Evolutionary conservation across 2,797 vertebrate species (phyloP).

Genomic region (Oreochromis grahami): DNA sequence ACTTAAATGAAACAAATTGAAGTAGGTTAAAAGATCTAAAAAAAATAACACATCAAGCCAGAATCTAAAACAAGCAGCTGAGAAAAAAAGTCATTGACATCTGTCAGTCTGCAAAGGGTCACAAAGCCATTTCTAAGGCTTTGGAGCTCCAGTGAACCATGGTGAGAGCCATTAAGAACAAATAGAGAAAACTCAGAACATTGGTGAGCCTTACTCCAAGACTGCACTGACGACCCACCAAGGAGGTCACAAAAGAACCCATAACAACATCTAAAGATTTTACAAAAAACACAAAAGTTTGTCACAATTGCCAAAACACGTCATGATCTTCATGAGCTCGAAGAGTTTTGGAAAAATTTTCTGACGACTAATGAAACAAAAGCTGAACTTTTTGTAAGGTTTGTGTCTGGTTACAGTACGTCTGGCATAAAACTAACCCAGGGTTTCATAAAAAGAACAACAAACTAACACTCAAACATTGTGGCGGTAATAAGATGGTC

Average conservation of each 20-base stretch:
- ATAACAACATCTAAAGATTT: background rate
- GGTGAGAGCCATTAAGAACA: background rate
- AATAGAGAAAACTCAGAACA: background rate
- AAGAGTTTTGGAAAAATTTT: background rate
- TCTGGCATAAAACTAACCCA: background rate
- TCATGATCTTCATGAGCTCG: background rate
- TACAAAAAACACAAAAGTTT: background rate
- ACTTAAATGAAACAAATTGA: background rate
- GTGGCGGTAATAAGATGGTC: background rate
- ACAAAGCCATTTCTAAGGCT: background rate
- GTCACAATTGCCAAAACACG: background rate
- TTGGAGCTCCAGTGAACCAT: background rate
- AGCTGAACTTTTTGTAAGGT: background rate
- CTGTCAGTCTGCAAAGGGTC: background rate
- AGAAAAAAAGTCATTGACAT: background rate
- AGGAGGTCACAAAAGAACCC: background rate
- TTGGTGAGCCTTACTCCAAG: background rate
- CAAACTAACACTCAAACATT: background rate
- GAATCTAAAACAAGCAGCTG: background rate
- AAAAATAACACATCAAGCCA: background rate
- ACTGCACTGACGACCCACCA: background rate
- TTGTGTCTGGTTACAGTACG: background rate
- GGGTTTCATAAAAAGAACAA: background rate
- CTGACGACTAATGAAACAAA: background rate
- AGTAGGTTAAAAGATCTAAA: background rate